A percentile compares a stretch with the other conserved stretches of the same genome.
Evolutionary conservation across 2,888 invertebrate species (phyloP).

Genomic region (Pammene aurita): DNA sequence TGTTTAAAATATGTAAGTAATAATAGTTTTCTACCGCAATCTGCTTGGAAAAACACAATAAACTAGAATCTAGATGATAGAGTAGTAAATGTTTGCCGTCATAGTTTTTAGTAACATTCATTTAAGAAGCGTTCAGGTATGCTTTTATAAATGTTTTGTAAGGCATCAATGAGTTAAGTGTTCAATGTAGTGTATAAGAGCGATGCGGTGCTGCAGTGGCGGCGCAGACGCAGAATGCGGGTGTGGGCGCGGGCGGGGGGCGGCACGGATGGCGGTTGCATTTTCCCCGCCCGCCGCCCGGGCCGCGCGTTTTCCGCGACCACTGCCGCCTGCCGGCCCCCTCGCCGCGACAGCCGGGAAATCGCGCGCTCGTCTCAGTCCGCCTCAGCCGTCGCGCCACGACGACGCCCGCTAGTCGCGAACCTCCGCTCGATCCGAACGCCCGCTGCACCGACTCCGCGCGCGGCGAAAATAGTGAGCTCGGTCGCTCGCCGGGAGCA

Average conservation of each 20-base stretch:
- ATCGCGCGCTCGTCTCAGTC: slow-evolving; percentile 78
- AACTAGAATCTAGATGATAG: too few species aligned
- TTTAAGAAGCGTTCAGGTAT: not conserved
- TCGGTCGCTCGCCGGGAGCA: slow-evolving; percentile 65
- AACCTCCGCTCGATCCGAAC: slow-evolving; percentile 56
- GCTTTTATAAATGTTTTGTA: not conserved
- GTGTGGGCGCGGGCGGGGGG: slow-evolving; percentile 45
- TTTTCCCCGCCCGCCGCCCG: slow-evolving; percentile 81
- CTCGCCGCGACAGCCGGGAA: slow-evolving; percentile 76
- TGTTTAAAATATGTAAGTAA: too few species aligned
- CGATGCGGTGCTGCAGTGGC: slow-evolving; percentile 45
- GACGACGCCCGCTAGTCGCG: slow-evolving; percentile 73
- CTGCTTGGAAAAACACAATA: not conserved
- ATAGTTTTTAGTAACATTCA: not conserved
- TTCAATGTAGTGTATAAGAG: slow-evolving; percentile 31
- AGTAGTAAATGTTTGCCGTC: too few species aligned
- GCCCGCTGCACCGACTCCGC: slow-evolving; percentile 61
- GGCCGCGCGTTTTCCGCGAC: slow-evolving; percentile 77
- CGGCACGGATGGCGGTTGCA: slow-evolving; percentile 59
- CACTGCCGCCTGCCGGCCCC: slow-evolving; percentile 70
- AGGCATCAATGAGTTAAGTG: slow-evolving; percentile 21
- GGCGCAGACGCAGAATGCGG: slow-evolving; percentile 39
- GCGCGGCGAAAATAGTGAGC: slow-evolving; percentile 79
- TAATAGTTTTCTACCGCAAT: too few species aligned
- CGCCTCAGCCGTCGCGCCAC: slow-evolving; percentile 76